A percentile compares a stretch with the other conserved stretches of the same genome.
These are phyloP conservation scores for Myiotriccus ornatus DNA, from an alignment of 2,797 vertebrate genomes.

Conservation along the genomic window DNA sequence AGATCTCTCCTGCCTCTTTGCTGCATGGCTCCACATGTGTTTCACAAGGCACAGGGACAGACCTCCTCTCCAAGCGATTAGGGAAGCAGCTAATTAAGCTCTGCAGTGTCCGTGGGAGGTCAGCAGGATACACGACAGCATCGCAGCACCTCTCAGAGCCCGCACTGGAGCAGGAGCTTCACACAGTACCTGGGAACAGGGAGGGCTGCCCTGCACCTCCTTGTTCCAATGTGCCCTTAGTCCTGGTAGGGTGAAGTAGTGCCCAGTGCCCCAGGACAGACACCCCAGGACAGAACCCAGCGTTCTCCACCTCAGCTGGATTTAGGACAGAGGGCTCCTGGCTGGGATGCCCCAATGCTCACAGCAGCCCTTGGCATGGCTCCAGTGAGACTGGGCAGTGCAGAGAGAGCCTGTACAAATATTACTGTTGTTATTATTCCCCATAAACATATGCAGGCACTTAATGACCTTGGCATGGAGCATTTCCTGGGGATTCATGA, in stretches of 20 bases:
- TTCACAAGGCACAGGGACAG: neutral
- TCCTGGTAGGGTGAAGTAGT: neutral
- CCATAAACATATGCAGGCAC: constrained; percentile 58
- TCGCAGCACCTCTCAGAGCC: neutral
- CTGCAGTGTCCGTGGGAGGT: neutral
- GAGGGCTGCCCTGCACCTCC: neutral
- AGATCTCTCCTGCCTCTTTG: neutral
- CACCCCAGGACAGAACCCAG: neutral
- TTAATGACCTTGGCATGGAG: constrained; percentile 67
- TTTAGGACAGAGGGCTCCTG: neutral
- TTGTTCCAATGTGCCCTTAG: fast-evolving
- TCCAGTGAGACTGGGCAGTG: neutral
- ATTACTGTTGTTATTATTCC: constrained; percentile 54
- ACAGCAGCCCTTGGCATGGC: neutral
- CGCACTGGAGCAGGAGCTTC: neutral
- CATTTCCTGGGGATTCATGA: constrained; percentile 68
- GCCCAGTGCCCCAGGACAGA: neutral
- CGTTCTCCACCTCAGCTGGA: neutral
- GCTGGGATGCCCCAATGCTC: neutral
- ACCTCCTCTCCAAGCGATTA: neutral
- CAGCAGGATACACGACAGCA: fast-evolving
- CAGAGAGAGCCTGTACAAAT: constrained; percentile 6
- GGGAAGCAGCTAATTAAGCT: neutral
- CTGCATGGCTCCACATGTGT: neutral
- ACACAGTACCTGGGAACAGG: neutral